A percentile compares a stretch with the other conserved stretches of the same genome.
Conservation (phyloP, 2,797 vertebrate genomes). For the Tachyglossus aculeatus region DNA sequence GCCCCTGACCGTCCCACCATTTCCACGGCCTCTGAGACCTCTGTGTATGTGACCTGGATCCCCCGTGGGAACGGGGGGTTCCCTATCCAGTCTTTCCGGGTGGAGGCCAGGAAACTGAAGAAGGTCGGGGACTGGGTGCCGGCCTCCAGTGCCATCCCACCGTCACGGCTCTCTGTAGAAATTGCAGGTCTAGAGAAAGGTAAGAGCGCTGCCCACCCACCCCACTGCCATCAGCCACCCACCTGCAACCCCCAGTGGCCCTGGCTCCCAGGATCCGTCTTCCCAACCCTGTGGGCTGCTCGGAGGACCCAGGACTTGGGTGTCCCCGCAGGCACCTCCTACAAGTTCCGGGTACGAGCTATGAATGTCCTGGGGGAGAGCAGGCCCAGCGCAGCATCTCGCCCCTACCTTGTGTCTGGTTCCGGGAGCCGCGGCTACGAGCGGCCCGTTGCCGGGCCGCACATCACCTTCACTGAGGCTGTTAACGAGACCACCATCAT, state of each 20-base stretch:
- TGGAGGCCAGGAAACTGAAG: slow-evolving; percentile 93
- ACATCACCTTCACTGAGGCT: slow-evolving; percentile 98
- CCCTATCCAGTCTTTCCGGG: slow-evolving; percentile 94
- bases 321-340: slow-evolving; percentile 83
- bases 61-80: slow-evolving; percentile 96
- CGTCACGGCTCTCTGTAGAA: slow-evolving; percentile 94
- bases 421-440: slow-evolving; percentile 83
- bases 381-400: slow-evolving; percentile 90
- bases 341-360: slow-evolving; percentile 94
- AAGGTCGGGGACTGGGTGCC: slow-evolving; percentile 92
- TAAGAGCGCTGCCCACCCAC: slow-evolving; percentile 53
- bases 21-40: slow-evolving; percentile 93
- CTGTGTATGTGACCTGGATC: slow-evolving; percentile 97
- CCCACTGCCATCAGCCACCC: not conserved
- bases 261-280: too few species aligned
- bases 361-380: slow-evolving; percentile 95
- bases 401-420: slow-evolving; percentile 90
- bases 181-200: slow-evolving; percentile 94
- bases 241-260: not conserved
- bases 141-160: slow-evolving; percentile 92
- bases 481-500: slow-evolving; percentile 97
- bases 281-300: not conserved
- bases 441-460: slow-evolving; percentile 91
- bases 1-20: slow-evolving; percentile 97
- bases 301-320: fast-evolving